phyloP scores from a whole-genome alignment of 2,113 vertebrate species.

The Callaeas wilsoni region DNA sequence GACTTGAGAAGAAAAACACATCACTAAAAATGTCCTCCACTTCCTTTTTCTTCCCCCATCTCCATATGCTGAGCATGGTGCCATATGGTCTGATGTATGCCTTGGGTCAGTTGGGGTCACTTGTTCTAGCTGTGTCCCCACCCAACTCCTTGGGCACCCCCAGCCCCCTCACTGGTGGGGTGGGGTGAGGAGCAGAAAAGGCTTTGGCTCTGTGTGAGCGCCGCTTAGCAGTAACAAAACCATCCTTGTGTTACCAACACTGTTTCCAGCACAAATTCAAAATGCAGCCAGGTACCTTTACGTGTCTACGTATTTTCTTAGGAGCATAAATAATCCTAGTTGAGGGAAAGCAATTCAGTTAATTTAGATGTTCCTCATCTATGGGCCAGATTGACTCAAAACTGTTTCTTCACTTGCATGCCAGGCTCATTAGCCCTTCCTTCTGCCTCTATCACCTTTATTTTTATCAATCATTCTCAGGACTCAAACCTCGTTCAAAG shows the following conservation, averaged over 20 bases:
- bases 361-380: not conserved
- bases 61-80: not conserved
- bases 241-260: not conserved
- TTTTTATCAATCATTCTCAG: not conserved
- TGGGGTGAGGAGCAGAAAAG: not conserved
- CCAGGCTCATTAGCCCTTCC: rapidly evolving
- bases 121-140: rapidly evolving
- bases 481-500: not conserved
- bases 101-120: not conserved
- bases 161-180: rapidly evolving
- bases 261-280: not conserved
- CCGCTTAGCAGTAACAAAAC: not conserved
- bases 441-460: not conserved
- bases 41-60: not conserved
- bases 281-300: not conserved
- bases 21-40: not conserved
- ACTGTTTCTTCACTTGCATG: not conserved
- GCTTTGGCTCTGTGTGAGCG: not conserved
- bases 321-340: not conserved
- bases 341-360: not conserved
- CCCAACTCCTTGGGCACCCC: not conserved
- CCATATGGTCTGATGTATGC: rapidly evolving
- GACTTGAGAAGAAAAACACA: not conserved
- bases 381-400: not conserved
- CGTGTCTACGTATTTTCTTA: not conserved